Conservation (phyloP, 2,113 vertebrate species). For the Maccullochella peelii region DNA sequence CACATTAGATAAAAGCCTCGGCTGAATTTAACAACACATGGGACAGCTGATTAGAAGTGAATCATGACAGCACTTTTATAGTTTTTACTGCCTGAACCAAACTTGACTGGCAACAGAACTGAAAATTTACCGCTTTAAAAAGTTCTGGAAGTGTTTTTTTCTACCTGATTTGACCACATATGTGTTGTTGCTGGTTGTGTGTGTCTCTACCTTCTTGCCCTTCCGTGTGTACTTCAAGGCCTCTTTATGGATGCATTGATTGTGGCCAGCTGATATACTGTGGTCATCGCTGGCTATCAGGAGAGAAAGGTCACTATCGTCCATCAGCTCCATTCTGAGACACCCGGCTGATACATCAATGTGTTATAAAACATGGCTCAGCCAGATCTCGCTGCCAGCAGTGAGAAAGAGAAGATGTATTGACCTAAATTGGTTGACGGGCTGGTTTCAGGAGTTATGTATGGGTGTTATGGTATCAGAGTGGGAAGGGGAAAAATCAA, state of each 20-base stretch:
- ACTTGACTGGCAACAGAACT: background rate
- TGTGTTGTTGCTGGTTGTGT: background rate
- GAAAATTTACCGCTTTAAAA: background rate
- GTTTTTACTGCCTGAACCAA: background rate
- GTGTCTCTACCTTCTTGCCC: background rate
- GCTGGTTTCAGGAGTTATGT: conserved; percentile 51
- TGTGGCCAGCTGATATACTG: conserved; percentile 47
- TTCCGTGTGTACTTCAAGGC: background rate
- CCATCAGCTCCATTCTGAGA: conserved; percentile 56
- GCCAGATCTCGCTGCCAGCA: conserved; percentile 21
- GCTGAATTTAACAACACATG: background rate
- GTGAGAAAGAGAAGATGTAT: conserved; percentile 52
- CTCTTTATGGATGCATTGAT: conserved; percentile 45
- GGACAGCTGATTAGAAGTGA: background rate
- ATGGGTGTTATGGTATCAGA: conserved; percentile 46
- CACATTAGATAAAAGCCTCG: conserved; percentile 11
- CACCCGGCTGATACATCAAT: conserved; percentile 45
- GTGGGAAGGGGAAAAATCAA: conserved; percentile 41
- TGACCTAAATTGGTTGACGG: conserved; percentile 44
- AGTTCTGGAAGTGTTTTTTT: background rate
- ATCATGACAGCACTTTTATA: background rate
- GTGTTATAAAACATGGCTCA: conserved; percentile 41
- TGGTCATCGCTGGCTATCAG: conserved; percentile 61
- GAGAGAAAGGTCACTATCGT: conserved; percentile 72
- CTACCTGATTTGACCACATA: background rate